Evolutionary conservation across 2,888 invertebrate species (phyloP).

Genomic region (Hydriomena furcata): DNA sequence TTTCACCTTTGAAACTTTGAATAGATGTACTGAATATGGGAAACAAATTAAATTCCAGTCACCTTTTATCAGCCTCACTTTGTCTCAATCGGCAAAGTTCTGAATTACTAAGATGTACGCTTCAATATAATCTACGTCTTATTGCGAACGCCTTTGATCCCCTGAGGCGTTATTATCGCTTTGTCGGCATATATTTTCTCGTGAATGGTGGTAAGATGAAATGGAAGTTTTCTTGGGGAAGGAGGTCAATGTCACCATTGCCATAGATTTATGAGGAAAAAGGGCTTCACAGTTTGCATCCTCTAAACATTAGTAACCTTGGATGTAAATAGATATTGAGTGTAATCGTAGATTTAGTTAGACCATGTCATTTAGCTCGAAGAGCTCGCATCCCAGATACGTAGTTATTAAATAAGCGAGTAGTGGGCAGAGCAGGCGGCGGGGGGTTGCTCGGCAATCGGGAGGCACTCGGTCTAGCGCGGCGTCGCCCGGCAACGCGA

Average conservation of each 20-base stretch:
- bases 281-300: too few species aligned
- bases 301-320: slow-evolving; percentile 5
- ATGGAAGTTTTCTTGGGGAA: slow-evolving; percentile 48
- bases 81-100: slow-evolving; percentile 11
- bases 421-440: slow-evolving; percentile 62
- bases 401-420: slow-evolving; percentile 77
- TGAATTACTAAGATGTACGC: slow-evolving; percentile 7
- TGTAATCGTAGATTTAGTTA: slow-evolving; percentile 32
- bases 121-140: slow-evolving; percentile 15
- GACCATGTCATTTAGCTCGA: slow-evolving; percentile 75
- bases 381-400: slow-evolving; percentile 78
- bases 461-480: slow-evolving; percentile 86
- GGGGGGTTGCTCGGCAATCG: slow-evolving; percentile 82
- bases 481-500: slow-evolving; percentile 84
- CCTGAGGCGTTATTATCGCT: slow-evolving; percentile 14
- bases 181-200: slow-evolving; percentile 27
- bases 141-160: slow-evolving; percentile 17
- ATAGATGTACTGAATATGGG: slow-evolving; percentile 22
- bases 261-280: slow-evolving; percentile 21
- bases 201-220: slow-evolving; percentile 41
- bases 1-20: slow-evolving; percentile 30
- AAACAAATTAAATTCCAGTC: slow-evolving; percentile 29
- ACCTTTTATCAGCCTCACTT: slow-evolving; percentile 18
- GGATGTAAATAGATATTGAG: too few species aligned
- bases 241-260: slow-evolving; percentile 67